A percentile compares a stretch with the other conserved stretches of the same genome.
These are phyloP conservation scores for Halictus rubicundus DNA, from an alignment of 1,140 invertebrate species.

Conservation along the genomic window DNA sequence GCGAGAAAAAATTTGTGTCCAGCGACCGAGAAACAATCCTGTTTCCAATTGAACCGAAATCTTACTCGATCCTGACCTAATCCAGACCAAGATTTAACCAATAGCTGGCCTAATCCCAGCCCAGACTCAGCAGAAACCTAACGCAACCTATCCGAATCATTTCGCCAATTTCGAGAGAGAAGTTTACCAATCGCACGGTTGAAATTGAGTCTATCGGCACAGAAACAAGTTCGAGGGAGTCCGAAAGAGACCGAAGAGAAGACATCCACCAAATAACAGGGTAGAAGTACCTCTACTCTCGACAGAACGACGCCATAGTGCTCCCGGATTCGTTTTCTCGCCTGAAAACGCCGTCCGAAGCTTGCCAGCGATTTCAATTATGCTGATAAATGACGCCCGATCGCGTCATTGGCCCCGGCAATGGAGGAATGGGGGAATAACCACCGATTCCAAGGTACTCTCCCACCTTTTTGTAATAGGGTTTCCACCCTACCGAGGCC, in stretches of 20 bases:
- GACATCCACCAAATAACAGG: neutral
- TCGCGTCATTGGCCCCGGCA: neutral
- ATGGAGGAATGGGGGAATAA: neutral
- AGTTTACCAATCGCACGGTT: too few species aligned
- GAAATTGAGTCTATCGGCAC: too few species aligned
- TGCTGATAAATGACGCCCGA: neutral
- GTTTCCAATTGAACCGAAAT: too few species aligned
- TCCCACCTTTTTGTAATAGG: neutral
- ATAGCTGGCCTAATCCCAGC: too few species aligned
- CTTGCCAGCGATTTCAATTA: constrained; percentile 30
- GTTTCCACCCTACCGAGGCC: too few species aligned
- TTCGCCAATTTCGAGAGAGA: too few species aligned
- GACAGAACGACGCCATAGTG: constrained; percentile 4
- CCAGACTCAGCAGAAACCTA: too few species aligned
- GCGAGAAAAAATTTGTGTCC: neutral
- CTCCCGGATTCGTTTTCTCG: neutral
- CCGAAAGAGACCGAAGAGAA: too few species aligned
- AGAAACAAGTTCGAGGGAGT: too few species aligned
- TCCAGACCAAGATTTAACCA: too few species aligned
- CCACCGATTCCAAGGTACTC: neutral
- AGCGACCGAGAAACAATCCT: neutral
- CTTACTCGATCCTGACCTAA: too few species aligned
- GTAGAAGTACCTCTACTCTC: neutral
- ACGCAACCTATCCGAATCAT: too few species aligned
- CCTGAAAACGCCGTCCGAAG: neutral